These are phyloP conservation scores for Plecturocebus donacophilus DNA, from an alignment of 2,113 vertebrate species.

Conservation along the genomic window DNA sequence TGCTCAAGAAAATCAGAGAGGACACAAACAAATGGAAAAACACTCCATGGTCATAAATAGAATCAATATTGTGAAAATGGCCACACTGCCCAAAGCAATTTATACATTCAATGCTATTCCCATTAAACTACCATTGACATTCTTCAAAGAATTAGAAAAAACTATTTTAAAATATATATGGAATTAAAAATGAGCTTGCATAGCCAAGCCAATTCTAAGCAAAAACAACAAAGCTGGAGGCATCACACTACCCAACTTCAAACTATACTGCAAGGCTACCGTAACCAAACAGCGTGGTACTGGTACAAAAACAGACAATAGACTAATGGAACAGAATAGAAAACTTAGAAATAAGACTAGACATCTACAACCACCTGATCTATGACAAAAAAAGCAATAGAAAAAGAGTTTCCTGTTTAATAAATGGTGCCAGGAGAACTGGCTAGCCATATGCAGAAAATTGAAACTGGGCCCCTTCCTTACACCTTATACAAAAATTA, in stretches of 20 bases:
- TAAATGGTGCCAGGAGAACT: not conserved
- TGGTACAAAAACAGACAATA: not conserved
- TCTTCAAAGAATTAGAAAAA: not conserved
- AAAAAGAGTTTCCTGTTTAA: not conserved
- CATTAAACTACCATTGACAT: not conserved
- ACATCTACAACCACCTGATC: not conserved
- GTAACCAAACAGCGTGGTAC: not conserved
- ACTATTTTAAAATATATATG: not conserved
- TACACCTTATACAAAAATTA: not conserved
- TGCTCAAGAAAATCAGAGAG: not conserved
- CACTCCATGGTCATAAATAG: not conserved
- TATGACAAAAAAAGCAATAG: not conserved
- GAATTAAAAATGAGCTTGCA: not conserved
- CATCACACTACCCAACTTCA: not conserved
- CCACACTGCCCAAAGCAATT: not conserved
- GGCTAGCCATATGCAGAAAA: not conserved
- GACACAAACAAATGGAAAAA: not conserved
- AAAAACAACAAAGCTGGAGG: not conserved
- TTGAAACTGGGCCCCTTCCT: not conserved
- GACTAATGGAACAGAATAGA: not conserved
- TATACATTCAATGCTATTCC: not conserved
- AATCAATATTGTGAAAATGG: not conserved
- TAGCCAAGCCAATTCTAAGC: not conserved
- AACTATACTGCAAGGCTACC: not conserved
- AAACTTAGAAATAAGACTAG: not conserved